These are phyloP conservation scores for Tipula confusa DNA, from an alignment of 2,888 invertebrate species.

Conservation along the genomic window DNA sequence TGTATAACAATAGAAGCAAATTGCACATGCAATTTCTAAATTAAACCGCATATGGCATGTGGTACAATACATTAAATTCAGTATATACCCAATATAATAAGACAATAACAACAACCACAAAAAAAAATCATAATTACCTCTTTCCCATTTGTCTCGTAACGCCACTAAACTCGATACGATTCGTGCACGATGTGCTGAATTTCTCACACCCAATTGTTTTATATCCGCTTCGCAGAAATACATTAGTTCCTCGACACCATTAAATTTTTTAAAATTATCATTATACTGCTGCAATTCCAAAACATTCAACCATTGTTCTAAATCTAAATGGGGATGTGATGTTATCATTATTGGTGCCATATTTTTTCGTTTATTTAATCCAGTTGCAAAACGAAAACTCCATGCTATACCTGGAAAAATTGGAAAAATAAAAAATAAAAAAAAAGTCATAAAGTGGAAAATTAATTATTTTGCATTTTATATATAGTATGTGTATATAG, in stretches of 20 bases:
- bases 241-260: constrained; percentile 58
- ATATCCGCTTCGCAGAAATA: constrained; percentile 57
- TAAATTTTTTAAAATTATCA: constrained; percentile 51
- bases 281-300: constrained; percentile 40
- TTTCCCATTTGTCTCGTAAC: constrained; percentile 57
- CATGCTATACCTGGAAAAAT: constrained; percentile 50
- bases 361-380: constrained; percentile 41
- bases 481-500: background rate
- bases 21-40: background rate
- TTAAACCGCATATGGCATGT: background rate
- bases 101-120: background rate
- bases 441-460: background rate
- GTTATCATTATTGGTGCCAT: constrained; percentile 36
- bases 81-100: background rate
- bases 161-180: constrained; percentile 62
- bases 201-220: constrained; percentile 58
- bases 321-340: constrained; percentile 52
- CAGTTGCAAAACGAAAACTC: constrained; percentile 50
- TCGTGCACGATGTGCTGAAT: constrained; percentile 59
- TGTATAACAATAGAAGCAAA: background rate
- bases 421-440: too few species aligned
- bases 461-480: background rate
- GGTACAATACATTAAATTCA: background rate
- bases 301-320: constrained; percentile 57
- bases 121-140: constrained; percentile 45